phyloP scores from a whole-genome alignment of 2,797 vertebrate species.

The Hemibagrus guttatus region DNA sequence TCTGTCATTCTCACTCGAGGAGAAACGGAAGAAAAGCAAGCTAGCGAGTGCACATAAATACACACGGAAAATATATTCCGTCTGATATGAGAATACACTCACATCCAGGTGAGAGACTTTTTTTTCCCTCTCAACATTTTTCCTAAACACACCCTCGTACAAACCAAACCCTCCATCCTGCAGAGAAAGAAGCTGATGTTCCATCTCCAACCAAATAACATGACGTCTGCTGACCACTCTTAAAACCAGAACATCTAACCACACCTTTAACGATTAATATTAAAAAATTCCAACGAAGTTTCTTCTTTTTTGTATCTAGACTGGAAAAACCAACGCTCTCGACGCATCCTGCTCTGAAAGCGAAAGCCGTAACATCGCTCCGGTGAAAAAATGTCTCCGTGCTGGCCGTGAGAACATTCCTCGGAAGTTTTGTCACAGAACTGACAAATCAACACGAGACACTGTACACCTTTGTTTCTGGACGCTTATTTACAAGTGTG shows the following conservation, averaged over 20 bases:
- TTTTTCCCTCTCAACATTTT: neutral
- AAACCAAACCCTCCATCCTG: constrained; percentile 3
- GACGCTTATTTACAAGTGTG: neutral
- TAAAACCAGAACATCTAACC: neutral
- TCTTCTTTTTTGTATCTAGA: neutral
- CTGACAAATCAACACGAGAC: constrained; percentile 60
- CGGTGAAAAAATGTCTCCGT: neutral
- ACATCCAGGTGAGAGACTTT: neutral
- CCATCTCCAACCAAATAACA: neutral
- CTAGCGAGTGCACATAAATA: constrained; percentile 33
- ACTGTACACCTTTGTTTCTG: constrained; percentile 28
- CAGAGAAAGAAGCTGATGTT: neutral
- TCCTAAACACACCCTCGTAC: neutral
- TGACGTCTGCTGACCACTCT: neutral
- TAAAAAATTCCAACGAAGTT: neutral
- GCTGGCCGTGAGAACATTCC: constrained; percentile 22
- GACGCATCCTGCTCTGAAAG: neutral
- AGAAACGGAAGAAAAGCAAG: constrained; percentile 4
- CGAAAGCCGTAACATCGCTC: neutral
- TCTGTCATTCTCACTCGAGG: constrained; percentile 10
- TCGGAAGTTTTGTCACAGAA: constrained; percentile 54
- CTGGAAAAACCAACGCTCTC: neutral
- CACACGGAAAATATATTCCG: constrained; percentile 41
- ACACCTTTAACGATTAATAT: no score
- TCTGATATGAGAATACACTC: constrained; percentile 40